Conservation (phyloP, 2,888 invertebrate species). For the Nebria salina region DNA sequence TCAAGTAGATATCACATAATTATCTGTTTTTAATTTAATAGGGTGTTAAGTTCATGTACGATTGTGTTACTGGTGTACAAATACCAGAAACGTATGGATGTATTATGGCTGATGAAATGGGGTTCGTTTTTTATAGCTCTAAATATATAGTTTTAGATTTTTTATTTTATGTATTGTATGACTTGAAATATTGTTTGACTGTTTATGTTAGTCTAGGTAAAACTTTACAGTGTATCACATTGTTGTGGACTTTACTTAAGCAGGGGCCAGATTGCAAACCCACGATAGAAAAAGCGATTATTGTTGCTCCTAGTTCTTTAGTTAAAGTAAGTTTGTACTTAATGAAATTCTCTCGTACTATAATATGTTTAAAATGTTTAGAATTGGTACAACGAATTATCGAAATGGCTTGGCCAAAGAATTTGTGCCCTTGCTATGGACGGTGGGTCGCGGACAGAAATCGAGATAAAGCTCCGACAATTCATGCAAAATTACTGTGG, state of each 20-base stretch:
- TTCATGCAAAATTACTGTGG: constrained; percentile 86
- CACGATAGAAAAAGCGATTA: constrained; percentile 89
- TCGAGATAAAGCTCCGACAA: constrained; percentile 79
- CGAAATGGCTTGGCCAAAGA: constrained; percentile 92
- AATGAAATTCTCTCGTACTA: not conserved
- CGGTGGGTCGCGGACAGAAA: constrained; percentile 87
- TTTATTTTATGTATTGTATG: not conserved
- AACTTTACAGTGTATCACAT: constrained; percentile 95
- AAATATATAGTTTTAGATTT: not conserved
- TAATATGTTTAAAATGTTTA: constrained; percentile 52
- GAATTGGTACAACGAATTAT: constrained; percentile 99
- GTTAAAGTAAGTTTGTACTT: constrained; percentile 73
- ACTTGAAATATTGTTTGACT: not conserved
- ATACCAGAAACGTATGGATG: constrained; percentile 91
- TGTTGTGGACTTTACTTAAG: constrained; percentile 92
- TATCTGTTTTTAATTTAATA: constrained; percentile 52
- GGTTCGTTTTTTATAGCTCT: constrained; percentile 55
- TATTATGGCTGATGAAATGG: constrained; percentile 99
- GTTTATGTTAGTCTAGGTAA: constrained; percentile 77
- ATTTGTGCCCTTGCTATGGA: constrained; percentile 86
- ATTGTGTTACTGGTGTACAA: constrained; percentile 94
- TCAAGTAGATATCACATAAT: constrained; percentile 16
- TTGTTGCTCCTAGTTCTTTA: constrained; percentile 96
- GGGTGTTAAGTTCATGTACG: constrained; percentile 99
- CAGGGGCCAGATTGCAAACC: constrained; percentile 94